Conservation (phyloP, 2,888 invertebrate genomes). For the Mesopsocus fuscifrons region DNA sequence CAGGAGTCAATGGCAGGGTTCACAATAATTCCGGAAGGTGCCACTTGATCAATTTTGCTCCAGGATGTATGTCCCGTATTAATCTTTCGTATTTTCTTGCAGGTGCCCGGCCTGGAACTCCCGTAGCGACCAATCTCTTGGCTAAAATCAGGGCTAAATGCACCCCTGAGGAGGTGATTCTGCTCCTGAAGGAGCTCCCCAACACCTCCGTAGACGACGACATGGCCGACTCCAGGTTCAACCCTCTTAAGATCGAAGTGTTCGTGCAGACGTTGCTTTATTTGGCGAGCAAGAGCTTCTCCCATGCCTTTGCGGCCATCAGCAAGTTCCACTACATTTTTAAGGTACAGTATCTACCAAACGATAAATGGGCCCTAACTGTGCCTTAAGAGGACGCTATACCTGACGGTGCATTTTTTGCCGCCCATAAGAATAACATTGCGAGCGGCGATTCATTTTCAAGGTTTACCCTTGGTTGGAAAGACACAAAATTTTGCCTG, state of each 20-base stretch:
- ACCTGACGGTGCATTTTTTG: too few relatives aligned
- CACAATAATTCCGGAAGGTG: too few relatives aligned
- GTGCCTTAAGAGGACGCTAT: too few relatives aligned
- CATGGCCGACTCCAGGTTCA: constrained; percentile 48
- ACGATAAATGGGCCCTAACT: too few relatives aligned
- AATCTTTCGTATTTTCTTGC: constrained; percentile 19
- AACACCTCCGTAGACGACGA: constrained; percentile 53
- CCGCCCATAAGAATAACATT: too few relatives aligned
- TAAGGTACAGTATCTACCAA: too few relatives aligned
- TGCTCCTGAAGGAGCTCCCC: constrained; percentile 70
- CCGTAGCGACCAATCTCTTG: constrained; percentile 70
- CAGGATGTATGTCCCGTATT: too few relatives aligned
- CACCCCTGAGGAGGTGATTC: constrained; percentile 73
- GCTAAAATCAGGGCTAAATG: constrained; percentile 77
- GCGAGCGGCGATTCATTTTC: too few relatives aligned
- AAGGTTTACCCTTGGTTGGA: too few relatives aligned
- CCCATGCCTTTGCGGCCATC: constrained; percentile 96
- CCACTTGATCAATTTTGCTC: too few relatives aligned
- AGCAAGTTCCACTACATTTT: constrained; percentile 88
- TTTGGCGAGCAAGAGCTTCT: constrained; percentile 90
- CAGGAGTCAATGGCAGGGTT: too few relatives aligned
- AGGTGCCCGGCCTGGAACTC: constrained; percentile 60
- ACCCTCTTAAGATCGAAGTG: constrained; percentile 88
- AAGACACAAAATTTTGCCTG: too few relatives aligned
- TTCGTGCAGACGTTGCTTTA: constrained; percentile 90